Percentiles rank a stretch among this genome's conserved stretches.
phyloP scores from a whole-genome alignment of 2,888 invertebrate species.

The Tetanocera ferruginea region DNA sequence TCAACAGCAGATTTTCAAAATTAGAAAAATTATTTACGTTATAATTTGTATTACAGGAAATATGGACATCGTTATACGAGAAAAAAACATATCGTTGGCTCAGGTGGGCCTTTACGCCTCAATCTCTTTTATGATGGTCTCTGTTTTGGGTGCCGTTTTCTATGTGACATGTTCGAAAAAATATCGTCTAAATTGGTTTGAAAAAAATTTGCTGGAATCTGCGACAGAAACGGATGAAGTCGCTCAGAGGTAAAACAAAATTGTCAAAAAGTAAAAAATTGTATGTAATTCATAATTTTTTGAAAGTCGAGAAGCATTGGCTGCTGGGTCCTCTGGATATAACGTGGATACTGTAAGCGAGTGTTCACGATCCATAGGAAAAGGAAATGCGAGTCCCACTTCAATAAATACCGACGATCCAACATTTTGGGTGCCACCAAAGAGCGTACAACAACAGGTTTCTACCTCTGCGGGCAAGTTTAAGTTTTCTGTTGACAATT shows the following conservation, averaged over 20 bases:
- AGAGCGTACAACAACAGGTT: slow-evolving; percentile 60
- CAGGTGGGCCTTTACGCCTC: slow-evolving; percentile 71
- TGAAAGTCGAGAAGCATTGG: slow-evolving; percentile 69
- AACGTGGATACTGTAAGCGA: slow-evolving; percentile 69
- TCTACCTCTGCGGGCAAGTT: slow-evolving; percentile 52
- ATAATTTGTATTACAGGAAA: not conserved
- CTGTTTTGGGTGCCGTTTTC: slow-evolving; percentile 69
- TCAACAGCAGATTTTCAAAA: too few species aligned
- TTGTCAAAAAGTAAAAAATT: not conserved
- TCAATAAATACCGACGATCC: slow-evolving; percentile 69
- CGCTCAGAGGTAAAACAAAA: slow-evolving; percentile 65
- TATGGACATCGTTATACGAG: slow-evolving; percentile 68
- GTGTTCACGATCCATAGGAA: slow-evolving; percentile 61
- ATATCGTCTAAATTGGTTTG: slow-evolving; percentile 75
- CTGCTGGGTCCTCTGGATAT: slow-evolving; percentile 61
- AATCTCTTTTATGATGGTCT: slow-evolving; percentile 71
- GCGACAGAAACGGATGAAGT: slow-evolving; percentile 69
- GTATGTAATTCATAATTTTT: not conserved
- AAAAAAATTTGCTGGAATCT: slow-evolving; percentile 73
- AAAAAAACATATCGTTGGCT: slow-evolving; percentile 67
- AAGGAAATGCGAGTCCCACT: slow-evolving; percentile 67
- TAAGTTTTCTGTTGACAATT: not conserved
- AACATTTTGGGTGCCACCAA: slow-evolving; percentile 71
- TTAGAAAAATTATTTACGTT: too few species aligned
- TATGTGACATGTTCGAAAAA: slow-evolving; percentile 73